Base-by-base conservation (phyloP, 2,888 invertebrate genomes). In the Pollenia griseotomentosa region DNA sequence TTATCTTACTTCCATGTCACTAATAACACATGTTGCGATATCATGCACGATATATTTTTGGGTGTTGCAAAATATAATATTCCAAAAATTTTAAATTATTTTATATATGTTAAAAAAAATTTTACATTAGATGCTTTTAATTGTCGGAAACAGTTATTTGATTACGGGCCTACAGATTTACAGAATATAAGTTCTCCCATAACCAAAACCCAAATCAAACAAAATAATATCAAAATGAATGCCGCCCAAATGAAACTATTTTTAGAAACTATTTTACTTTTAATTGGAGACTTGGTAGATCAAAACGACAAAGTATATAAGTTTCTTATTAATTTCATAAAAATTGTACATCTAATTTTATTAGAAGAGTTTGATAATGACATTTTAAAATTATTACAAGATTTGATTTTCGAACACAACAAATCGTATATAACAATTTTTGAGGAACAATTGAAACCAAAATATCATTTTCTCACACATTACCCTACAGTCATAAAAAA, bases 41-140 rank as follows among this genome's bases (percentile, higher is more conserved):
- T 87, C 10, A 86, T 88, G 86, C 85, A 83, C 65, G 86, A 88
- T 48, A 83, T 88, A 80, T 88, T 83, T 61, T 70, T 87, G 42
- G 88, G 88, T 55, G 87, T 88, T 51, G 87, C 84, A 73, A 82
- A 74, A 74, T 87, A 86, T 57, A 83, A 86, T 63, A 80, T 89
- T 42, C 55, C 79, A 74, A 88, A 88, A 84, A 80, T 83, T 40
- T 79, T 88, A 53, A 84, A 87, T 61, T 87, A 87, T 79, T 86
- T 87, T 74, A 88, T 89, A 70, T 88, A n/a, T n/a, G n/a, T n/a
- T n/a, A n/a, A n/a, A n/a, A n/a, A n/a, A n/a, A n/a, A n/a, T n/a
- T n/a, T n/a, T n/a, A n/a, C n/a, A n/a, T n/a, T n/a, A n/a, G n/a
- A n/a, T n/a, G n/a, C n/a, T n/a, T n/a, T n/a, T n/a, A n/a, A n/a